Evolutionary conservation across 2,113 vertebrate species (phyloP), one percentile per base, ranked within the genome.

Genomic region (Probosciger aterrimus): DNA sequence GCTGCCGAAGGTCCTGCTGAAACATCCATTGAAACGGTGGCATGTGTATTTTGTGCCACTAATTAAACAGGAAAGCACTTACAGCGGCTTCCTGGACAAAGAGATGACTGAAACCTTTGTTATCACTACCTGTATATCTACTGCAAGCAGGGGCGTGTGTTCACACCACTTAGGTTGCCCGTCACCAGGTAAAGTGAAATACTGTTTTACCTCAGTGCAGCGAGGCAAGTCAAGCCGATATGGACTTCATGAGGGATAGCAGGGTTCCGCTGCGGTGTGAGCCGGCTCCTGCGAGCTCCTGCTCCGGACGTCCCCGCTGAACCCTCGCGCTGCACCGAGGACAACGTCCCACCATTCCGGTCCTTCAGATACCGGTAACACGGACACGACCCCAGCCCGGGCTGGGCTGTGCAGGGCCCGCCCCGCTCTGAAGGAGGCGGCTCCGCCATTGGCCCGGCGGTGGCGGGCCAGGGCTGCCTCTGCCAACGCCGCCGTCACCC

Each of bases 231-330:
- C 50, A 20, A 30, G n/a, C 25, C 17, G 33, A 31, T 6, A 0
- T 4, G 69, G 33, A 4, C 23, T 30, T 9, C 0, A 9, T 0
- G 47, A 5, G 15, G 23, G n/a, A 31, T 2, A 71, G 7, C 18
- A 14, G 0, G 50, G 8, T 20, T 2, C 16, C 16, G 10, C 43
- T 14, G n/a, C 0, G n/a, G 41, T n/a, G 6, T 2, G 4, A 68
- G 16, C 9, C 28, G 4, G 4, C 39, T 46, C 17, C 68, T 28
- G 1, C 14, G 4, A 18, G 35, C 33, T 10, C 5, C 41, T 27
- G 16, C 18, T 35, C 6, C 22, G 6, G 24, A 7, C 33, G 28
- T 0, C 18, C 25, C 74, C 14, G 2, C 81, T 33, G 47, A 17
- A n/a, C n/a, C n/a, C n/a, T n/a, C n/a, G n/a, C n/a, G 39, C 39